Percentiles rank a stretch among this genome's conserved stretches.
Evolutionary conservation across 2,113 vertebrate species (phyloP).

Genomic region (Chaetorhynchus papuensis): DNA sequence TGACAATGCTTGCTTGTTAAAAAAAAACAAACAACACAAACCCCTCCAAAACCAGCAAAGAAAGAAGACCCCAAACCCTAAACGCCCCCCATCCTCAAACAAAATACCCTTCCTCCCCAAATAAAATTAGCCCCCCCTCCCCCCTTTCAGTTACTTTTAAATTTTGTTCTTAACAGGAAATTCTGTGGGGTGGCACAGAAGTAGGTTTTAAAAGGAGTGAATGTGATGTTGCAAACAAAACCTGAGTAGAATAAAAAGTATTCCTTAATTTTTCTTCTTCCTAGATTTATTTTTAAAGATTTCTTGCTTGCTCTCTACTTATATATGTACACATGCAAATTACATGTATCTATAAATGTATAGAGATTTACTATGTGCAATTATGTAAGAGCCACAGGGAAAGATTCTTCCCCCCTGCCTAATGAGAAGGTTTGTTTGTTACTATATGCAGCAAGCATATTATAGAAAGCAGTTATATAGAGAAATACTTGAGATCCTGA

Average conservation of each 20-base stretch:
- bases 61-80: background rate
- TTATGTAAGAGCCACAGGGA: background rate
- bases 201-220: background rate
- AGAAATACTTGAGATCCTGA: background rate
- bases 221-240: background rate
- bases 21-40: background rate
- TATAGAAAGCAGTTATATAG: background rate
- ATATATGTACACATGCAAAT: background rate
- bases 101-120: too few species aligned
- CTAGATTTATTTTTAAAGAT: background rate
- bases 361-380: background rate
- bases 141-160: background rate
- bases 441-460: background rate
- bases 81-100: background rate
- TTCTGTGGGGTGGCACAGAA: background rate
- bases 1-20: background rate
- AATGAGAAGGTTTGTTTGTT: background rate
- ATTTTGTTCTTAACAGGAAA: background rate
- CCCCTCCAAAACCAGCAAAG: background rate
- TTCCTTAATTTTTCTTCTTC: background rate
- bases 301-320: background rate
- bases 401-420: background rate
- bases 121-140: background rate
- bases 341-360: background rate
- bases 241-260: background rate